A percentile compares a stretch with the other conserved stretches of the same genome.
These are phyloP conservation scores for Nebria brevicollis DNA, from an alignment of 2,888 invertebrate genomes.

Conservation along the genomic window DNA sequence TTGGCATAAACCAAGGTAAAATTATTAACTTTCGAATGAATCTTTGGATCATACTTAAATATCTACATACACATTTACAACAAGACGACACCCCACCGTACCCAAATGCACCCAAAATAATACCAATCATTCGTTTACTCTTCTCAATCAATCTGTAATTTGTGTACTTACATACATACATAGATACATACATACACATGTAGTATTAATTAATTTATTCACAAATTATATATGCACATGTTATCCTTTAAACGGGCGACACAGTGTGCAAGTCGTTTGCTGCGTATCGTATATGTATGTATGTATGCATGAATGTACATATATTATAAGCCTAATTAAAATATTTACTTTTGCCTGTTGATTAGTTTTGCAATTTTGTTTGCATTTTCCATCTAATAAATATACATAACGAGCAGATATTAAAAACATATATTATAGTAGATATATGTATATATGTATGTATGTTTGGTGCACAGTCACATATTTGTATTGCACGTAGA, in stretches of 20 bases:
- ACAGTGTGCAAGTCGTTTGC: background rate
- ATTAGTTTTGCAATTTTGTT: slow-evolving; percentile 11
- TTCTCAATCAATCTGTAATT: background rate
- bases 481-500: background rate
- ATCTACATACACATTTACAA: background rate
- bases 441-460: too few species aligned
- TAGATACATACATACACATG: background rate
- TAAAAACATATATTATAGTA: too few species aligned
- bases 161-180: background rate
- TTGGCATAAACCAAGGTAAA: background rate
- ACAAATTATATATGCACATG: too few species aligned
- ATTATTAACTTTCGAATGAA: background rate
- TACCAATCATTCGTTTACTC: too few species aligned
- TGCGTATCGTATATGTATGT: background rate
- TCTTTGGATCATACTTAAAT: background rate
- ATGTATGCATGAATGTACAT: too few species aligned
- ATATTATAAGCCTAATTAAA: slow-evolving; percentile 12
- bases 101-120: too few species aligned
- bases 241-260: too few species aligned
- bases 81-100: too few species aligned
- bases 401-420: background rate
- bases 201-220: too few species aligned
- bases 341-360: slow-evolving; percentile 25
- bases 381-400: slow-evolving; percentile 5
- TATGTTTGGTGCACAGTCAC: background rate